Conservation (phyloP, 2,888 invertebrate species). For the Slavum lentiscoides region DNA sequence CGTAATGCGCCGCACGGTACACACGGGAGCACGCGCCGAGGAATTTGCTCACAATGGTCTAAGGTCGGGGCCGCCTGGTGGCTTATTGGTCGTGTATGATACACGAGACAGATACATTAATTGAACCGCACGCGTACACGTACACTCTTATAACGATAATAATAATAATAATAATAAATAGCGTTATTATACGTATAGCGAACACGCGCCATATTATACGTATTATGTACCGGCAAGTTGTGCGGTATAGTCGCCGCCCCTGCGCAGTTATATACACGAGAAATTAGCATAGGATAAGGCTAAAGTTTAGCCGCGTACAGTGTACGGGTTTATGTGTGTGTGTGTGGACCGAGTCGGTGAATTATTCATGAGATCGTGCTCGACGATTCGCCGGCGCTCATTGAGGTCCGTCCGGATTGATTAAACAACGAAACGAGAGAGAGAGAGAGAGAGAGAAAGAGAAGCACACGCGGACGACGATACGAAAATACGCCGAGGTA, state of each 20-base stretch:
- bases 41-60: constrained; percentile 36
- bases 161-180: not conserved
- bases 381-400: constrained; percentile 49
- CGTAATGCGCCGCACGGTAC: no score
- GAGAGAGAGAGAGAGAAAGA: not conserved
- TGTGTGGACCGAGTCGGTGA: constrained; percentile 21
- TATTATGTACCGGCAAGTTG: not conserved
- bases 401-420: constrained; percentile 50
- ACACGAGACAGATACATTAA: constrained; percentile 51
- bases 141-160: not conserved
- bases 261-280: no score
- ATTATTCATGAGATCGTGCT: constrained; percentile 53
- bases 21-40: not conserved
- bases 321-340: not conserved
- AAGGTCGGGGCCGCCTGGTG: constrained; percentile 25
- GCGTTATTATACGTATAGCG: constrained; percentile 7
- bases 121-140: constrained; percentile 2
- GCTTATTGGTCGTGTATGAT: constrained; percentile 44
- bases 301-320: constrained; percentile 24
- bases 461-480: not conserved
- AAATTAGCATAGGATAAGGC: constrained; percentile 46
- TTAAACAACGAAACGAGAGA: constrained; percentile 36
- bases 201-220: no score
- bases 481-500: no score
- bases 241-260: not conserved